Evolutionary conservation across 2,113 vertebrate genomes (phyloP).

Genomic region (Orycteropus afer): DNA sequence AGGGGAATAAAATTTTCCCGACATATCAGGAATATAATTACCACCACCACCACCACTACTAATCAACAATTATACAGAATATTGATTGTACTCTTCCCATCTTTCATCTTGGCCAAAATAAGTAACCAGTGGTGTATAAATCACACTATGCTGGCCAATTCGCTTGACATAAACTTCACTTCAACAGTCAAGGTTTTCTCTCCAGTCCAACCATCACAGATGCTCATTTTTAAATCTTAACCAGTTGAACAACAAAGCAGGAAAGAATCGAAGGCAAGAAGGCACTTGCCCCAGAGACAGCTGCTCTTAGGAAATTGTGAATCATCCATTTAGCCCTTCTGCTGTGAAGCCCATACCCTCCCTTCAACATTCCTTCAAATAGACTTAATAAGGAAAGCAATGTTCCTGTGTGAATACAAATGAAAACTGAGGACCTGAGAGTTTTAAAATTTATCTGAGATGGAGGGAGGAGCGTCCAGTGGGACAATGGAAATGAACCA

Average conservation of each 20-base stretch:
- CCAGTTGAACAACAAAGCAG: background rate
- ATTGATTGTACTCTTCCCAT: constrained; percentile 56
- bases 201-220: background rate
- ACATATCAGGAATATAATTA: constrained; percentile 66
- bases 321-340: background rate
- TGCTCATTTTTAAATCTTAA: background rate
- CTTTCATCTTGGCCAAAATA: constrained; percentile 55
- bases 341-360: background rate
- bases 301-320: background rate
- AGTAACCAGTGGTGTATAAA: constrained; percentile 23
- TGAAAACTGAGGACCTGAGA: background rate
- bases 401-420: background rate
- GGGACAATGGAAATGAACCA: background rate
- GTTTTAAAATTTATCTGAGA: background rate
- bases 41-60: constrained; percentile 50
- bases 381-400: background rate
- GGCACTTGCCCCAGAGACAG: background rate
- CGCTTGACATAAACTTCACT: constrained; percentile 10
- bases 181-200: background rate
- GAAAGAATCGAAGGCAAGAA: background rate
- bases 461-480: background rate
- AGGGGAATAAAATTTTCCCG: constrained; percentile 56
- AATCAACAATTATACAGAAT: constrained; percentile 72
- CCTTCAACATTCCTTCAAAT: background rate
- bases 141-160: background rate